These are phyloP conservation scores for Campoplex nolae DNA, from an alignment of 2,888 invertebrate species.

Conservation along the genomic window DNA sequence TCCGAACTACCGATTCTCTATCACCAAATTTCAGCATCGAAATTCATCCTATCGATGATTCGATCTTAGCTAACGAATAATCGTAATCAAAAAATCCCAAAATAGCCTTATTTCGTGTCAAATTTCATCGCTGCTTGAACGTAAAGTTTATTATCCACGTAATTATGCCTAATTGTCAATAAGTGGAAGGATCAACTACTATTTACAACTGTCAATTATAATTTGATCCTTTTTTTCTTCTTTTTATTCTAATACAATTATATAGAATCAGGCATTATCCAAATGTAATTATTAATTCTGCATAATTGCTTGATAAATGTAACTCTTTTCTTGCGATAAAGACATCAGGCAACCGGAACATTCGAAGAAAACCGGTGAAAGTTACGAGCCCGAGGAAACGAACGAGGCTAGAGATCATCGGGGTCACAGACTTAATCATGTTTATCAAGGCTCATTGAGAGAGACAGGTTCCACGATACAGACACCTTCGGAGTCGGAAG, in stretches of 20 bases:
- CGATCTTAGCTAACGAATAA: neutral
- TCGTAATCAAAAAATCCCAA: neutral
- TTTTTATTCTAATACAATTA: no score
- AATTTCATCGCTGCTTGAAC: no score
- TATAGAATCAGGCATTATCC: neutral
- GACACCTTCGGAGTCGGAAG: conserved; percentile 71
- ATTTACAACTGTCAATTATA: no score
- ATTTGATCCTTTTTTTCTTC: no score
- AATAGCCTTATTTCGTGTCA: neutral
- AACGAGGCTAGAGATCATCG: conserved; percentile 75
- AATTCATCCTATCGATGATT: neutral
- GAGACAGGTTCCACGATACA: conserved; percentile 86
- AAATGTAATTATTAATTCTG: neutral
- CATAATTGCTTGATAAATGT: neutral
- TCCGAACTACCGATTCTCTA: neutral
- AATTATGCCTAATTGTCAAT: neutral
- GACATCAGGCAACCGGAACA: conserved; percentile 79
- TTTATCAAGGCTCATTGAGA: conserved; percentile 88
- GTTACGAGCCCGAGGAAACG: conserved; percentile 71
- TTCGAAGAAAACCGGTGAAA: conserved; percentile 76
- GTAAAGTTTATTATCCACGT: neutral
- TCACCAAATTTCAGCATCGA: neutral
- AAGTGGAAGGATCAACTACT: no score
- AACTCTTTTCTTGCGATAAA: conserved; percentile 65
- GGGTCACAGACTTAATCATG: conserved; percentile 83